Evolutionary conservation across 1,140 invertebrate species (phyloP), one percentile per base, ranked within the genome.

Genomic region (Drosophila parabipectinata): DNA sequence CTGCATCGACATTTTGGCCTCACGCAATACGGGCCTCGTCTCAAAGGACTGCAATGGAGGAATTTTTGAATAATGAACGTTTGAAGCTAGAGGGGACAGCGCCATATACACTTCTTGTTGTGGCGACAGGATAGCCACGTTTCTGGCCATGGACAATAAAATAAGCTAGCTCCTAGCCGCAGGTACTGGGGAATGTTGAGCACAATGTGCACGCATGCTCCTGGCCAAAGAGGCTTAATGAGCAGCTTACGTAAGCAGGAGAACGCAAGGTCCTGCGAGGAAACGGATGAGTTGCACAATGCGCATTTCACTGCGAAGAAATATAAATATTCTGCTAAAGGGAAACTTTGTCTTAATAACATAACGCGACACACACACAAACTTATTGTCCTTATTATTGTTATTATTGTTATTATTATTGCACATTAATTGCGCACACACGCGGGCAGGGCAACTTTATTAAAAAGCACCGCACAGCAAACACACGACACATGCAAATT

Each of bases 371-470:
- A 60, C 61, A 21, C 21, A 52, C 21, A 52, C 61, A 53, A 57
- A 34, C 28, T 34, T 26, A 26, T 10, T n/a, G 28, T 28, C 44
- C 5, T 63, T 56, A 10, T 44, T 44, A 14, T 58, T 58, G 12
- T 26, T 37, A 12, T 57, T 72, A 39, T 66, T 63, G 67, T 82
- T 66, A 62, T 79, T 84, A 72, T 80, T 72, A 80, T 78, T 77
- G 53, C 50, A 73, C 77, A 84, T 84, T 84, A 84, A 85, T 84
- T 64, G 59, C 72, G 83, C 58, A 62, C 80, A 77, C 69, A 84
- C 48, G 48, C 72, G 55, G 34, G 21, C 54, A 10, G 34, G 44
- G 62, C 37, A 62, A 83, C 79, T 77, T 77, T 81, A 81, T 81
- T 81, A 87, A 85, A 80, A 75, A 67, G 41, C 58, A 68, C 50